Evolutionary conservation across 2,797 vertebrate species (phyloP), one percentile per base, ranked within the genome.

Genomic region (Poeciliopsis presidionis): DNA sequence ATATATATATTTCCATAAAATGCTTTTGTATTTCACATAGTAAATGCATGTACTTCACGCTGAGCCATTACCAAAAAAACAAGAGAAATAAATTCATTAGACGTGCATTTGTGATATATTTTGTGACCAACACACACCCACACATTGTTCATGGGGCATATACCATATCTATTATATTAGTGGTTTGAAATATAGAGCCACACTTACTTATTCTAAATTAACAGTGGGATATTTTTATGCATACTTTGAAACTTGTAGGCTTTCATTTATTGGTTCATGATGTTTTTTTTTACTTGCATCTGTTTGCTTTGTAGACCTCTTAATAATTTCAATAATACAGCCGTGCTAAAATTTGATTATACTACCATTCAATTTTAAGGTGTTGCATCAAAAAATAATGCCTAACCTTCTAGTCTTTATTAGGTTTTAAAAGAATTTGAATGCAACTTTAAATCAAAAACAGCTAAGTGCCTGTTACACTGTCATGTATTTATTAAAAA

Each of bases 51-150:
- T 13, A 45, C 45, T 45, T 45, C 12, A 45, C 22, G 55, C 45
- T 22, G 11, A 59, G 49, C 41, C 61, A 65, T 36, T 65, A 65
- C 30, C 33, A 61, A 18, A 30, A 59, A 7, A 28, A 16, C 41
- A 1, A 65, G 36, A 36, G 5, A 57, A 57, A 57, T 7, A 72
- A 83, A 76, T 43, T 75, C 6, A 51, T 20, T 47, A 46, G 51
- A 72, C 28, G 71, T 75, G 78, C 20, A 36, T 36, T 79, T 76
- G 16, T 51, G 22, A 85, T 86, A 87, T 80, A 30, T 18, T 22
- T n/a, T 43, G 81, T 61, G 49, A 79, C 14, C 49, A 73, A 13
- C 59, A 36, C 77, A 75, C 45, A 13, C 43, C 0, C 12, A 45
- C 45, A 46, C 12, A 46, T 73, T 61, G 79, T 77, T 78, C 28